A percentile compares a stretch with the other conserved stretches of the same genome.
phyloP scores from a whole-genome alignment of 2,888 invertebrate genomes.

The Copidosoma aretas region DNA sequence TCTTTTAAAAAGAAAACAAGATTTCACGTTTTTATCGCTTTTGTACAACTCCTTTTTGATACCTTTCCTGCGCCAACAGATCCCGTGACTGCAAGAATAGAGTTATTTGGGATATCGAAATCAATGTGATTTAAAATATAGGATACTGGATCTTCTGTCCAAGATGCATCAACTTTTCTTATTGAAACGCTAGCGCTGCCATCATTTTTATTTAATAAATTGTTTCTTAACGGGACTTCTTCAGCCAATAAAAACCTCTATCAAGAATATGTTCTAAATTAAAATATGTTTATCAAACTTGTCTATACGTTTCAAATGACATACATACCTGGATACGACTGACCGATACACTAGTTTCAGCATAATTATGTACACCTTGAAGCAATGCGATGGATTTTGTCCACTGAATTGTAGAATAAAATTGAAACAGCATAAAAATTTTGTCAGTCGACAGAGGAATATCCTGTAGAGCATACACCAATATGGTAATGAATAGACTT shows the following conservation, averaged over 20 bases:
- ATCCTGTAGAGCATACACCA: constrained; percentile 74
- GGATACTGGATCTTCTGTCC: constrained; percentile 55
- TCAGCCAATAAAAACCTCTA: constrained; percentile 66
- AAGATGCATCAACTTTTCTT: constrained; percentile 61
- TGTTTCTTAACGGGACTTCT: constrained; percentile 61
- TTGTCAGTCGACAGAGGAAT: constrained; percentile 66
- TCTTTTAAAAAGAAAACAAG: not conserved
- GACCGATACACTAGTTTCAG: constrained; percentile 71
- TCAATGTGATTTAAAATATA: constrained; percentile 59
- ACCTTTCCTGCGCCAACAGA: constrained; percentile 88
- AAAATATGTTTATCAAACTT: too few species aligned
- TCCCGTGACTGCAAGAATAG: constrained; percentile 81
- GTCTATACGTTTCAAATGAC: too few species aligned
- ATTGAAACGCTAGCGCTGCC: constrained; percentile 39
- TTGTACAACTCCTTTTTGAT: constrained; percentile 17
- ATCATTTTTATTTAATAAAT: constrained; percentile 31
- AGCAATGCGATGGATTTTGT: constrained; percentile 73
- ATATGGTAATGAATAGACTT: constrained; percentile 80
- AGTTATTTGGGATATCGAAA: constrained; percentile 66
- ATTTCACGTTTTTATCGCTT: not conserved
- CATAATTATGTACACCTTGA: constrained; percentile 67
- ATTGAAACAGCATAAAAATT: constrained; percentile 79
- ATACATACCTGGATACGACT: constrained; percentile 70
- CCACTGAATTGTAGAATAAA: constrained; percentile 75
- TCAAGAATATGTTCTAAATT: too few species aligned